Conservation (phyloP, 2,797 vertebrate species). For the Phataginus tetradactyla region DNA sequence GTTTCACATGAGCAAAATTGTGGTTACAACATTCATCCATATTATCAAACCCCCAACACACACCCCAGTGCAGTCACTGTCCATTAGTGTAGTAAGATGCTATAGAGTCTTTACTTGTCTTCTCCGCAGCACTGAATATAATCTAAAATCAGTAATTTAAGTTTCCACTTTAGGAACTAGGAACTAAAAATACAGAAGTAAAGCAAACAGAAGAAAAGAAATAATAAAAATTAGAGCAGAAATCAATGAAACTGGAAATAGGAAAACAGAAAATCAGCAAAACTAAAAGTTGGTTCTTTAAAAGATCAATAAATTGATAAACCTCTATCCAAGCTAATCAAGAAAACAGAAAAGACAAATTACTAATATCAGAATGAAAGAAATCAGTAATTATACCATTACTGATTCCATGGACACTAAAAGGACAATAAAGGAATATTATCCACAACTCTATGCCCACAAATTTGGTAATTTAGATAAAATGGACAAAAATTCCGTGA, state of each 20-base stretch:
- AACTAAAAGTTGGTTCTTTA: neutral
- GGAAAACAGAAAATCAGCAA: neutral
- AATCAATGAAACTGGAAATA: neutral
- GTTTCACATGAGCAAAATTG: too few relatives aligned
- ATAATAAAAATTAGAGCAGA: neutral
- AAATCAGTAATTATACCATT: neutral
- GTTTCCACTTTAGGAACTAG: neutral
- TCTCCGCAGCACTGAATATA: neutral
- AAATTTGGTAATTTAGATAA: too few relatives aligned
- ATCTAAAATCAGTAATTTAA: neutral
- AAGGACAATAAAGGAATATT: neutral
- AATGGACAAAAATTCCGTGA: neutral
- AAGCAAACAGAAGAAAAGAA: neutral
- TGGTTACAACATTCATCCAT: too few relatives aligned
- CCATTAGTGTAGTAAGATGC: too few relatives aligned
- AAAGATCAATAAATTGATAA: neutral
- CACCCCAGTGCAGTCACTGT: too few relatives aligned
- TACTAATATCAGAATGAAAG: neutral
- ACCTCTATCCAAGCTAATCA: neutral
- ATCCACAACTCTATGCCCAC: too few relatives aligned
- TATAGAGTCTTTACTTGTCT: too few relatives aligned
- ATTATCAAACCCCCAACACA: too few relatives aligned
- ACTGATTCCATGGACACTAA: neutral
- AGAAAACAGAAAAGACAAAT: neutral
- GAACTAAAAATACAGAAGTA: neutral